Evolutionary conservation across 2,888 invertebrate species (phyloP).

Genomic region (Zonitis immaculata): DNA sequence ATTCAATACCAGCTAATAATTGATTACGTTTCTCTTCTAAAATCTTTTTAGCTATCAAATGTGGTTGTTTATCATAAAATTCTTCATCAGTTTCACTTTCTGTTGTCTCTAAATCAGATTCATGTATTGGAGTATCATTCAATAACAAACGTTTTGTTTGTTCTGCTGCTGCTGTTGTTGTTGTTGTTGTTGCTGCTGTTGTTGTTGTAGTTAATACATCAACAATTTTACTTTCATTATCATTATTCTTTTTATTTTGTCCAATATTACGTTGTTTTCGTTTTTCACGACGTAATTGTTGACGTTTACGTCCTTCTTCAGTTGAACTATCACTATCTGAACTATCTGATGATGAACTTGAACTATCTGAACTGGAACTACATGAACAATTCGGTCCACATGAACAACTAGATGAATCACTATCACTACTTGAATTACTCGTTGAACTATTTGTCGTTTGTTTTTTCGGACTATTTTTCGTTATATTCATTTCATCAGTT

Average conservation of each 20-base stretch:
- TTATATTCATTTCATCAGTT: neutral
- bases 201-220: conserved; percentile 54
- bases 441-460: conserved; percentile 57
- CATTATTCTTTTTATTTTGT: conserved; percentile 51
- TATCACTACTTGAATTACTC: conserved; percentile 72
- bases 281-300: conserved; percentile 47
- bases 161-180: neutral
- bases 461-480: neutral
- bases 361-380: conserved; percentile 64
- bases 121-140: conserved; percentile 61
- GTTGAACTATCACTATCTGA: conserved; percentile 59
- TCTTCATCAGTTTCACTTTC: conserved; percentile 85
- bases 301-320: conserved; percentile 52
- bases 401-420: conserved; percentile 70
- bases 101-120: conserved; percentile 80
- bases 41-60: conserved; percentile 66
- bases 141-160: conserved; percentile 2
- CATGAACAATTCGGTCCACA: conserved; percentile 83
- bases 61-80: conserved; percentile 81
- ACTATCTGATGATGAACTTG: conserved; percentile 46
- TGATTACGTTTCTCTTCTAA: conserved; percentile 72
- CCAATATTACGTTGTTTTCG: conserved; percentile 28
- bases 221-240: conserved; percentile 48
- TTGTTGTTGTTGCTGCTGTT: conserved; percentile 10
- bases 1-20: conserved; percentile 59